phyloP scores from a whole-genome alignment of 1,140 invertebrate genomes.

The Ephestia elutella region DNA sequence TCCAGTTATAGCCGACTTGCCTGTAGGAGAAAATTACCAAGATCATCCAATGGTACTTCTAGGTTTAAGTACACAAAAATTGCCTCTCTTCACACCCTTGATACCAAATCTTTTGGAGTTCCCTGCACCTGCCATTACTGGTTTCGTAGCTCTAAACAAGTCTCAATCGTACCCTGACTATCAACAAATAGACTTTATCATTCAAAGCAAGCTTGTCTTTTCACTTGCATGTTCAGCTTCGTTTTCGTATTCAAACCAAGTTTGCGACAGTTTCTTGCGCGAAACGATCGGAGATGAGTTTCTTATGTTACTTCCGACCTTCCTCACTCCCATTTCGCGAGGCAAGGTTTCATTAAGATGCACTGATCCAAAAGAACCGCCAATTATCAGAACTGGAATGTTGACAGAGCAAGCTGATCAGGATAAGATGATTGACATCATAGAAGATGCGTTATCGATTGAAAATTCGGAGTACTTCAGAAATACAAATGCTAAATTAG shows the following conservation, averaged over 20 bases:
- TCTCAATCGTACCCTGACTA: slow-evolving; percentile 11
- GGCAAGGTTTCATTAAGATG: slow-evolving; percentile 66
- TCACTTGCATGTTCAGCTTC: not conserved
- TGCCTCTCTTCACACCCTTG: not conserved
- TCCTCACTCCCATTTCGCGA: slow-evolving; percentile 69
- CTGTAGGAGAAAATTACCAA: slow-evolving; percentile 77
- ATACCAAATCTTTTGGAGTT: not conserved
- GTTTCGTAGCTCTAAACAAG: slow-evolving; percentile 5
- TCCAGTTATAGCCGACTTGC: slow-evolving; percentile 72
- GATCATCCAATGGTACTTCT: slow-evolving; percentile 76
- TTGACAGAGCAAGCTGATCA: slow-evolving; percentile 58
- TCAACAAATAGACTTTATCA: slow-evolving; percentile 6
- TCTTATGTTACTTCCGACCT: not conserved
- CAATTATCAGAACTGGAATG: slow-evolving; percentile 76
- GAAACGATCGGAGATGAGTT: slow-evolving; percentile 6
- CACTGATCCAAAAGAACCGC: slow-evolving; percentile 72
- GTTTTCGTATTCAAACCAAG: not conserved
- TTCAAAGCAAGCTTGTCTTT: not conserved
- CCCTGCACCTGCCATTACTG: slow-evolving; percentile 6
- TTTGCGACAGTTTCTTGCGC: not conserved
- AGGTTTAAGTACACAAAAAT: slow-evolving; percentile 42
- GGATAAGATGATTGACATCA: slow-evolving; percentile 8
- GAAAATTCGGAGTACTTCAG: slow-evolving; percentile 16
- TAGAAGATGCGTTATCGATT: slow-evolving; percentile 17
- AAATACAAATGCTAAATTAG: slow-evolving; percentile 7